Evolutionary conservation across 2,888 invertebrate species (phyloP).

Genomic region (Scotopteryx bipunctaria): DNA sequence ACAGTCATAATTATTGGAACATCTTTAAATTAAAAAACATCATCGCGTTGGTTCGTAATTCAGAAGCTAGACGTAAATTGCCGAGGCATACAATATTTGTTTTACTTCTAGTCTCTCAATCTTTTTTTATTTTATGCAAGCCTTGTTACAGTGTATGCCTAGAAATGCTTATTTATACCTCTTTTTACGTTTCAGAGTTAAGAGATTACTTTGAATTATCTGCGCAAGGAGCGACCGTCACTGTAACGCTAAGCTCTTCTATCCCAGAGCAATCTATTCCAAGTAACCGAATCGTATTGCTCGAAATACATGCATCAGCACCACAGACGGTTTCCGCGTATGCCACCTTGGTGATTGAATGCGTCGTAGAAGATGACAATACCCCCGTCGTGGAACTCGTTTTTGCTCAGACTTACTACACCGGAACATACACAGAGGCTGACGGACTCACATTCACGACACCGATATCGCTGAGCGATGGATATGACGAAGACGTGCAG

Average conservation of each 20-base stretch:
- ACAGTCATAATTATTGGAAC: too few relatives aligned
- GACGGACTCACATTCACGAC: conserved; percentile 34
- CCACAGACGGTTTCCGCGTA: conserved; percentile 37
- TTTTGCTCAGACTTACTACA: conserved; percentile 41
- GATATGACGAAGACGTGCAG: conserved; percentile 39
- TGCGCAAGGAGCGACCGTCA: conserved; percentile 16
- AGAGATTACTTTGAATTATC: conserved; percentile 14
- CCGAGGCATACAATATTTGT: too few relatives aligned
- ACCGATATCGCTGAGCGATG: conserved; percentile 36
- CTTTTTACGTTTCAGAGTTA: conserved; percentile 16
- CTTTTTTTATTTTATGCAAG: too few relatives aligned
- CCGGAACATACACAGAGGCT: conserved; percentile 37
- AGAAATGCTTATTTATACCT: background rate
- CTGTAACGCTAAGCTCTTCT: conserved; percentile 15
- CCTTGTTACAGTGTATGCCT: too few relatives aligned
- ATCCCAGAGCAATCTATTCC: conserved; percentile 45
- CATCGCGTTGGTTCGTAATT: too few relatives aligned
- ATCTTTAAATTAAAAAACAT: too few relatives aligned
- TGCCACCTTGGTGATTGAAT: conserved; percentile 45
- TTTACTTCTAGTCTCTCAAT: too few relatives aligned
- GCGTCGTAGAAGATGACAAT: conserved; percentile 21
- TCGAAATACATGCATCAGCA: conserved; percentile 45
- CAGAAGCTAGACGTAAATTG: too few relatives aligned
- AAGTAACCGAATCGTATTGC: conserved; percentile 38
- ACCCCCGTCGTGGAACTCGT: conserved; percentile 22